Percentiles rank a stretch among this genome's conserved stretches.
Evolutionary conservation across 1,140 invertebrate species (phyloP).

Genomic region (Battus philenor): DNA sequence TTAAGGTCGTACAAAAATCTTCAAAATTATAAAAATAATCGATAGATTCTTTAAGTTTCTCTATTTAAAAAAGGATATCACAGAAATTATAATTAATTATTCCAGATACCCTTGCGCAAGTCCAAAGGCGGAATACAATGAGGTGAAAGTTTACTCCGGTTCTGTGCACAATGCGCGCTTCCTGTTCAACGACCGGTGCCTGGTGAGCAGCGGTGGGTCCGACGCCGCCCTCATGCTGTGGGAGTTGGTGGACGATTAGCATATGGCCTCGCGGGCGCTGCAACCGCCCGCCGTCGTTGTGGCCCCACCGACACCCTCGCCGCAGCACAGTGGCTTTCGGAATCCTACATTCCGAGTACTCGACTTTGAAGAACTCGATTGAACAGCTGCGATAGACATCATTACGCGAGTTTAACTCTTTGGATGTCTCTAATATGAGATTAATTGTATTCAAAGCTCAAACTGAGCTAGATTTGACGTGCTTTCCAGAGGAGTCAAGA

Average conservation of each 20-base stretch:
- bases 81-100: too few relatives aligned
- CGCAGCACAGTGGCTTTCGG: conserved; percentile 32
- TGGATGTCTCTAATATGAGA: too few relatives aligned
- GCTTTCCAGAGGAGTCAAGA: too few relatives aligned
- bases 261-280: conserved; percentile 41
- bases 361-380: conserved; percentile 60
- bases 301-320: conserved; percentile 63
- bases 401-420: too few relatives aligned
- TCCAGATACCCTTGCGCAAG: conserved; percentile 87
- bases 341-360: conserved; percentile 51
- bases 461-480: too few relatives aligned
- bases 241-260: conserved; percentile 89
- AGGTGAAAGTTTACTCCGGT: conserved; percentile 92
- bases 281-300: conserved; percentile 49
- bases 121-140: conserved; percentile 90
- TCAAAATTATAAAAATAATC: too few relatives aligned
- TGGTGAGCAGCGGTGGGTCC: conserved; percentile 93
- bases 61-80: too few relatives aligned
- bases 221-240: conserved; percentile 95
- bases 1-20: too few relatives aligned
- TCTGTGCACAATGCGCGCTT: conserved; percentile 89
- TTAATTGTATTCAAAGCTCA: too few relatives aligned
- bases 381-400: too few relatives aligned
- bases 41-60: too few relatives aligned
- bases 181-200: conserved; percentile 89